Percentiles rank a stretch among this genome's conserved stretches.
Conservation (phyloP, 2,888 invertebrate genomes). For the Heliconius aoede region DNA sequence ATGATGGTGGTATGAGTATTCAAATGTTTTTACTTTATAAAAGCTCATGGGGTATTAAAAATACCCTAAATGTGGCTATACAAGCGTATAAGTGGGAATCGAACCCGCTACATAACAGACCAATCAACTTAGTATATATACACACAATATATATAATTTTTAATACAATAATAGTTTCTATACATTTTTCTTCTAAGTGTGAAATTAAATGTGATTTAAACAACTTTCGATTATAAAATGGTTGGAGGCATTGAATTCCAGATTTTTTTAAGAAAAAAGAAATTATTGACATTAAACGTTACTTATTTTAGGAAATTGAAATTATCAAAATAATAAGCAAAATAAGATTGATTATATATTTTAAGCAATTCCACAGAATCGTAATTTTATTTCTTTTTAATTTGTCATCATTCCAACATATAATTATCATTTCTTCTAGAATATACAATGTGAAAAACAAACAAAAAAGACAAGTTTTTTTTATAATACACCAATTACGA, state of each 20-base stretch:
- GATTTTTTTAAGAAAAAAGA: neutral
- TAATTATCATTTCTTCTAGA: neutral
- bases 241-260: neutral
- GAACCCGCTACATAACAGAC: conserved; percentile 4
- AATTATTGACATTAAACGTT: neutral
- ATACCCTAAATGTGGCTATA: neutral
- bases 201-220: neutral
- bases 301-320: too few relatives aligned
- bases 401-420: neutral
- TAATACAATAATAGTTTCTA: neutral
- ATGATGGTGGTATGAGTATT: conserved; percentile 28
- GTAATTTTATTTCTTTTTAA: neutral
- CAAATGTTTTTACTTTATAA: conserved; percentile 8
- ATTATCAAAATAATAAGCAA: too few relatives aligned
- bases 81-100: conserved; percentile 6
- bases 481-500: neutral
- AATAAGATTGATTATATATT: neutral
- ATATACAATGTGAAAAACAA: neutral
- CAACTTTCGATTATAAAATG: neutral
- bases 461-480: neutral
- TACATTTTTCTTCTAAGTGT: conserved; percentile 3
- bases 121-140: neutral
- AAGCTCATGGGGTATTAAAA: neutral
- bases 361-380: neutral
- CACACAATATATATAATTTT: neutral